Percentiles rank a stretch among this genome's conserved stretches.
Evolutionary conservation across 92 coral and sea anemone genomes (phyloP).

Genomic region (Paramuricea clavata): DNA sequence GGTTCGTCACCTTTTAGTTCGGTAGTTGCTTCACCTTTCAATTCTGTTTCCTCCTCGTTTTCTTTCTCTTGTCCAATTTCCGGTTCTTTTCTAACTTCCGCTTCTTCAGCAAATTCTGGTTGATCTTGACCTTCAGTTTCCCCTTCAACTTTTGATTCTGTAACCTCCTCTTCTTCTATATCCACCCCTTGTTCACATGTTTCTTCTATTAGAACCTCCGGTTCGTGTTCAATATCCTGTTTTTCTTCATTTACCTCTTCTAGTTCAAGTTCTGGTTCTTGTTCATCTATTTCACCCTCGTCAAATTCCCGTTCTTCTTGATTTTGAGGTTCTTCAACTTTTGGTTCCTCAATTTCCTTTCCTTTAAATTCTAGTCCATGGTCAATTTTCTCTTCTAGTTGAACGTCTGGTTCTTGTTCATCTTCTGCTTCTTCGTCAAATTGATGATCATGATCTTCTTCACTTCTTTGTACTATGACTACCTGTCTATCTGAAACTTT

Average conservation of each 20-base stretch:
- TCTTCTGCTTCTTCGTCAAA: conserved; percentile 22
- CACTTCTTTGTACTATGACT: too few relatives aligned
- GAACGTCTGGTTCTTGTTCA: not conserved
- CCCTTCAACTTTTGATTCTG: conserved; percentile 11
- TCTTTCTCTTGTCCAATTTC: conserved; percentile 64
- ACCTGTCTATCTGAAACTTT: too few relatives aligned
- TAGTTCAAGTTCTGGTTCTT: conserved; percentile 6
- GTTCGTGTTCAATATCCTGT: conserved; percentile 3
- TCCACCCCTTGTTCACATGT: not conserved
- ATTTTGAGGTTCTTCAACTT: not conserved
- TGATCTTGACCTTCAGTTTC: conserved; percentile 43
- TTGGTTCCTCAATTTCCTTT: not conserved
- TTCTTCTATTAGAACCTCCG: too few relatives aligned
- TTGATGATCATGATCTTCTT: too few relatives aligned
- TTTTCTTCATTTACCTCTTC: not conserved
- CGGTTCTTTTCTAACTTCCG: too few relatives aligned
- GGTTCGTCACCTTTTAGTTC: conserved; percentile 53
- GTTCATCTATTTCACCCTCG: too few relatives aligned
- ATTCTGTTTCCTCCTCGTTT: too few relatives aligned
- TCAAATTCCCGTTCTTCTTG: too few relatives aligned
- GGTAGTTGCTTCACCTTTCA: conserved; percentile 65
- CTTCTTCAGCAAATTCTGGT: conserved; percentile 64
- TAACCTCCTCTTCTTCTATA: not conserved
- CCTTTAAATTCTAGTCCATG: not conserved
- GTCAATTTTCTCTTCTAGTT: too few relatives aligned